phyloP scores from a whole-genome alignment of 2,888 invertebrate species.

The Caenorhabditis wallacei region DNA sequence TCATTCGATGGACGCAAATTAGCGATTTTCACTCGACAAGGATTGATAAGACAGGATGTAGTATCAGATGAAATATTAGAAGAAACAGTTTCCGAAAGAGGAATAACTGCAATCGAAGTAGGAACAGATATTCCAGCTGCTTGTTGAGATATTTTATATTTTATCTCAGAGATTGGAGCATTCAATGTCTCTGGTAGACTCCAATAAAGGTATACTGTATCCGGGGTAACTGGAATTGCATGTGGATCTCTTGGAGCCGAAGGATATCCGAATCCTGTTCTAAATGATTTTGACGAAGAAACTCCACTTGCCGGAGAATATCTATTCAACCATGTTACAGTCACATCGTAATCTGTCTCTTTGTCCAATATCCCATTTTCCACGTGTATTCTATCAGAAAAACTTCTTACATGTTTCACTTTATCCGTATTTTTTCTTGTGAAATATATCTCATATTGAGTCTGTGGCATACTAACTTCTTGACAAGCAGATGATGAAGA shows the following conservation, averaged over 20 bases:
- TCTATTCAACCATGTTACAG: constrained; percentile 80
- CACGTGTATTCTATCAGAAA: constrained; percentile 76
- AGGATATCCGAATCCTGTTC: constrained; percentile 78
- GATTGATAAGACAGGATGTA: constrained; percentile 77
- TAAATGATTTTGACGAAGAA: constrained; percentile 73
- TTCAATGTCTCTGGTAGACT: constrained; percentile 79
- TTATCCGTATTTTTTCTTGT: constrained; percentile 80
- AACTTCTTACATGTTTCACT: constrained; percentile 77
- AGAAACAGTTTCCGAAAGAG: constrained; percentile 64
- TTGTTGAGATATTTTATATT: constrained; percentile 77
- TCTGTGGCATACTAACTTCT: constrained; percentile 79
- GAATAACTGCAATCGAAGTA: constrained; percentile 78
- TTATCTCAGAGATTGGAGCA: constrained; percentile 81
- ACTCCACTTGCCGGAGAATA: constrained; percentile 78
- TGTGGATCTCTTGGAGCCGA: constrained; percentile 71
- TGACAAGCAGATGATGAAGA: constrained; percentile 71
- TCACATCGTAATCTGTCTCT: constrained; percentile 82
- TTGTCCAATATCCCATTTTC: constrained; percentile 83
- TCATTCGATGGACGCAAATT: constrained; percentile 81
- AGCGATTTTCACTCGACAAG: constrained; percentile 80
- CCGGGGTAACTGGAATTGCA: constrained; percentile 80
- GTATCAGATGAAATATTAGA: constrained; percentile 73
- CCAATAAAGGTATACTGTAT: constrained; percentile 81
- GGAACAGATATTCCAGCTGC: constrained; percentile 74
- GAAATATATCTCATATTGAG: constrained; percentile 81